A percentile compares a stretch with the other conserved stretches of the same genome.
Evolutionary conservation across 2,113 vertebrate genomes (phyloP).

Genomic region (Cynopterus brachyotis): DNA sequence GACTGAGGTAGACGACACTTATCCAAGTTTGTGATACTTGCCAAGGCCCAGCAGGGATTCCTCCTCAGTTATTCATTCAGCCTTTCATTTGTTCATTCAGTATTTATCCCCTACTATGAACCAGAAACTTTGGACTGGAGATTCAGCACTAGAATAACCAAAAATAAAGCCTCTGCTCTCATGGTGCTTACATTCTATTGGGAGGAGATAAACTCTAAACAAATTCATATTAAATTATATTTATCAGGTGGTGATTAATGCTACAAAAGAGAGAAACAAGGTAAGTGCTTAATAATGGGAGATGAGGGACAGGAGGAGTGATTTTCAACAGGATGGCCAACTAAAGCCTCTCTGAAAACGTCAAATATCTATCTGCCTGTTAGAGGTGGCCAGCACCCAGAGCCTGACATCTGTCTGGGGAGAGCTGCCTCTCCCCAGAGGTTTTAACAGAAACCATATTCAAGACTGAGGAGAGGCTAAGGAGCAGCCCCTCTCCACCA

Average conservation of each 20-base stretch:
- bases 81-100: neutral
- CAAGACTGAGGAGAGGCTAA: neutral
- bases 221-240: neutral
- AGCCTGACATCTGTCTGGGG: too few species aligned
- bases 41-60: neutral
- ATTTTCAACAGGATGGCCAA: neutral
- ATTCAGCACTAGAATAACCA: neutral
- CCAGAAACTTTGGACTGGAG: neutral
- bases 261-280: too few species aligned
- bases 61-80: neutral
- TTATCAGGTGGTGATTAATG: neutral
- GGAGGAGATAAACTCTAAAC: neutral
- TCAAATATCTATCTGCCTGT: neutral
- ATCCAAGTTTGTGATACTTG: neutral
- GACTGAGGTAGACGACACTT: neutral
- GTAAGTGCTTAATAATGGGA: neutral
- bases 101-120: too few species aligned
- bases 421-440: neutral
- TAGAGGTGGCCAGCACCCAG: neutral
- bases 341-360: neutral
- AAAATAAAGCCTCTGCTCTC: neutral
- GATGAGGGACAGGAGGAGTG: neutral
- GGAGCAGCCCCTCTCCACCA: accelerated
- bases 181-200: neutral
- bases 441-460: accelerated